A percentile compares a stretch with the other conserved stretches of the same genome.
Evolutionary conservation across 2,113 vertebrate species (phyloP).

Genomic region (Lucifuga dentata): DNA sequence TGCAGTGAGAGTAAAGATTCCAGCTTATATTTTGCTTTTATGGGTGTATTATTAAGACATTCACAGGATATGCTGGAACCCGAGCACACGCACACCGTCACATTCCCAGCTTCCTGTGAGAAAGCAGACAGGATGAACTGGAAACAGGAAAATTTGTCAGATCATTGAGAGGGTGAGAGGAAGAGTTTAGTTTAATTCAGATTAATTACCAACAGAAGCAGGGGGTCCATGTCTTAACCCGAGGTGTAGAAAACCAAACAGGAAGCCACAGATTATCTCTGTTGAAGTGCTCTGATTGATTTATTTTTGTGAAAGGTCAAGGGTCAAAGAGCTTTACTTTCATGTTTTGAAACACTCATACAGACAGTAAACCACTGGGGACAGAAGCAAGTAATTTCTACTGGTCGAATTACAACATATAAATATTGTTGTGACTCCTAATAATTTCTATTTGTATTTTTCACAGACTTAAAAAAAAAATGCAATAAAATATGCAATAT

Average conservation of each 20-base stretch:
- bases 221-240: background rate
- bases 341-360: no score
- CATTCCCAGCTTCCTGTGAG: slow-evolving; percentile 27
- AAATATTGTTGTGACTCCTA: no score
- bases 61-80: slow-evolving; percentile 6
- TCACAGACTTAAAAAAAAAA: no score
- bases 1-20: background rate
- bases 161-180: slow-evolving; percentile 11
- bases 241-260: background rate
- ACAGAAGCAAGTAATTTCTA: no score
- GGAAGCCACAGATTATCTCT: background rate
- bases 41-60: slow-evolving; percentile 47
- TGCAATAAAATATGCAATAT: no score
- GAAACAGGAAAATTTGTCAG: slow-evolving; percentile 9
- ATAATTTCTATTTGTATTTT: no score
- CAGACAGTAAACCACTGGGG: no score
- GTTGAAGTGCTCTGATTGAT: background rate
- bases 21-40: slow-evolving; percentile 5
- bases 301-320: slow-evolving; percentile 10
- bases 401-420: no score
- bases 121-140: background rate
- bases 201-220: slow-evolving; percentile 31
- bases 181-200: slow-evolving; percentile 43
- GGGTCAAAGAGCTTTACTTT: background rate
- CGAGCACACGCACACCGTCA: background rate